These are phyloP conservation scores for Philypnodon macrostomus DNA, from an alignment of 2,797 vertebrate species.

Conservation along the genomic window DNA sequence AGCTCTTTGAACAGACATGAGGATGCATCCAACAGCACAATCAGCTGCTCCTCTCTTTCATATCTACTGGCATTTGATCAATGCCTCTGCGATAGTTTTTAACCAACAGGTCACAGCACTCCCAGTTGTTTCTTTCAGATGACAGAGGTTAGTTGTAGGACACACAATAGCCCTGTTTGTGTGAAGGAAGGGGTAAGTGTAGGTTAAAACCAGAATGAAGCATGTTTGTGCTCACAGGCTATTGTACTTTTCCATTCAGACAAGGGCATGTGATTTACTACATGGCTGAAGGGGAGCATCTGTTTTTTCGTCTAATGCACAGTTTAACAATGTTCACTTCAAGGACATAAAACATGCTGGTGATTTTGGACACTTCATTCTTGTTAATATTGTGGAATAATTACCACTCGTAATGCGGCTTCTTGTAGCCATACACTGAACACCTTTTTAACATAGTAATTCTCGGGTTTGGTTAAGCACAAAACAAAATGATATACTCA, in stretches of 20 bases:
- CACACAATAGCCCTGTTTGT: constrained; percentile 28
- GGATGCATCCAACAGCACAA: constrained; percentile 45
- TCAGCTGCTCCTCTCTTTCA: constrained; percentile 38
- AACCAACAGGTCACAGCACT: constrained; percentile 44
- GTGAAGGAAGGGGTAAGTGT: constrained; percentile 52
- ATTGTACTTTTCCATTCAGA: constrained; percentile 53
- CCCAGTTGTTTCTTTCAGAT: constrained; percentile 24
- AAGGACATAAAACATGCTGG: constrained; percentile 65
- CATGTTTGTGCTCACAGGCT: constrained; percentile 47
- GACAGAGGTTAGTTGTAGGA: constrained; percentile 68
- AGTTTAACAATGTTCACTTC: constrained; percentile 73
- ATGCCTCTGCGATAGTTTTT: constrained; percentile 43
- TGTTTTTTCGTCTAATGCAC: constrained; percentile 63
- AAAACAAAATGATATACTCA: constrained; percentile 27
- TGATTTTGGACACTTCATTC: constrained; percentile 66
- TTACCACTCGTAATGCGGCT: constrained; percentile 24
- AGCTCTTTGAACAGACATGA: constrained; percentile 44
- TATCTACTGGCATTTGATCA: constrained; percentile 47
- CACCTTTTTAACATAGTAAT: too few relatives aligned
- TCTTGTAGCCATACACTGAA: constrained; percentile 43
- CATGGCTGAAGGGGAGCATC: constrained; percentile 63
- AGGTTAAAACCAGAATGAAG: constrained; percentile 55
- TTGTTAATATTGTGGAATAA: constrained; percentile 63
- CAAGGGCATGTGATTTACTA: constrained; percentile 73
- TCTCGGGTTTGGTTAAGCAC: too few relatives aligned